Conservation (phyloP, 2,797 vertebrate species). For the Phoebastria nigripes region DNA sequence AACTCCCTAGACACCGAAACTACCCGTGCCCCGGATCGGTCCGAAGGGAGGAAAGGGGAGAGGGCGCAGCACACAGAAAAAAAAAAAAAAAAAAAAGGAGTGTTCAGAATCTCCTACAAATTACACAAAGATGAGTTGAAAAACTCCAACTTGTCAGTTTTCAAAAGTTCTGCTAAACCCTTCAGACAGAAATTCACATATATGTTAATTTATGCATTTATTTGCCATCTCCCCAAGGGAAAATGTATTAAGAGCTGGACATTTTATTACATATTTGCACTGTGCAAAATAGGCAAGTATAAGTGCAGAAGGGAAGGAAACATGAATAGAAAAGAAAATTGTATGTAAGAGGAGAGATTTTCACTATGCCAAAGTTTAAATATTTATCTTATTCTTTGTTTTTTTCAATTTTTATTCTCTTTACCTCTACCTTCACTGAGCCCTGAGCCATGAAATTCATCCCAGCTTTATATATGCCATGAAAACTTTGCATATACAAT, state of each 20-base stretch:
- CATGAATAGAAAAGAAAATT: background rate
- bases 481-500: background rate
- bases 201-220: slow-evolving; percentile 60
- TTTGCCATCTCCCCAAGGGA: slow-evolving; percentile 29
- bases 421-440: background rate
- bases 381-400: background rate
- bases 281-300: background rate
- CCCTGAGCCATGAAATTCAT: background rate
- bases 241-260: slow-evolving; percentile 7
- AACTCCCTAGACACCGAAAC: too few species aligned
- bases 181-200: slow-evolving; percentile 29
- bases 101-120: background rate
- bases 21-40: too few species aligned
- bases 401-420: background rate
- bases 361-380: background rate
- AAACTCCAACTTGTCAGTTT: slow-evolving; percentile 30
- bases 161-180: slow-evolving; percentile 29
- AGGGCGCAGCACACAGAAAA: background rate
- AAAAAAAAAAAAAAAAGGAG: too few species aligned
- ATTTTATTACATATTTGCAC: background rate
- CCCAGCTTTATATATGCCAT: background rate
- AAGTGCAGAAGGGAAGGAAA: background rate
- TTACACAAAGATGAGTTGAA: slow-evolving; percentile 42
- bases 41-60: too few species aligned
- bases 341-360: background rate